Evolutionary conservation across 2,888 invertebrate species (phyloP), one percentile per base, ranked within the genome.

Genomic region (Spisula subtruncata): DNA sequence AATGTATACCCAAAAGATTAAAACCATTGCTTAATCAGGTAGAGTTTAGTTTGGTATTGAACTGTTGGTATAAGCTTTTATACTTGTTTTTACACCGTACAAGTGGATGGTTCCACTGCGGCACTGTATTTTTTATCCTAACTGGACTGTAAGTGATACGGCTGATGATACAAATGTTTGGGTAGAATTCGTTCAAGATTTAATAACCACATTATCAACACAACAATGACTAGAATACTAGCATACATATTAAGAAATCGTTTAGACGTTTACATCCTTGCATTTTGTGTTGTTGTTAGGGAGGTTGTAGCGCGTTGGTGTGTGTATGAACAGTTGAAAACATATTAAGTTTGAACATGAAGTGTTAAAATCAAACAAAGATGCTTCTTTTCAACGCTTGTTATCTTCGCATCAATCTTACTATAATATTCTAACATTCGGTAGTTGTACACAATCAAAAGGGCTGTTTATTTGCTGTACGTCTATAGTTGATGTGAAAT

Each of bases 341-440:
- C 75, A 75, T 75, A 75, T 75, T 75, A 32, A 75, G 75, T 32
- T 32, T 8, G 1, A 75, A 75, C 35, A 75, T 32, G 25, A n/a
- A n/a, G 25, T 18, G 75, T 75, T 75, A 32, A 16, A 35, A 10
- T 75, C 60, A 32, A 75, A 75, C 75, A 75, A 75, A 75, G 75
- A 16, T 16, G 29, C 32, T 18, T 32, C 75, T 75, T 75, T 35
- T 25, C 75, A 35, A 32, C 18, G 0, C 35, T 4, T 0, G 32
- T 75, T 75, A 75, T 75, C 75, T 10, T 32, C 32, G 32, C 35
- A 16, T 10, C 14, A 12, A 75, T 75, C 75, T 8, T 4, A 12
- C 35, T 18, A 32, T 75, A 75, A 75, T 75, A 35, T 8, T 75
- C 12, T 75, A 75, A 35, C 35, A 12, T 35, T 35, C 75, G 2